Percentiles rank a stretch among this genome's conserved stretches.
Conservation (phyloP, 2,888 invertebrate species). For the Tetranychus piercei region DNA sequence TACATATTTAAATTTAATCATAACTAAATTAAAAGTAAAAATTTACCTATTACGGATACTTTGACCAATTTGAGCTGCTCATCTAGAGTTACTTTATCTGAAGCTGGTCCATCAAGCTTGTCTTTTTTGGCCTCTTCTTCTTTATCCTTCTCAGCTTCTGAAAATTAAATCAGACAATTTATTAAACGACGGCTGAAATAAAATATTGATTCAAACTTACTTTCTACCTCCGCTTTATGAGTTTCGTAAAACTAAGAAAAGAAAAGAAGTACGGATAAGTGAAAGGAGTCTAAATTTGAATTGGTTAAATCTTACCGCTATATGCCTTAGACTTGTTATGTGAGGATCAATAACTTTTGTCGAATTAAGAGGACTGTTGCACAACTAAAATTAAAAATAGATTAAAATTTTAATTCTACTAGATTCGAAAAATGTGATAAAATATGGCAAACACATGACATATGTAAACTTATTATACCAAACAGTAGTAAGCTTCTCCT, state of each 20-base stretch:
- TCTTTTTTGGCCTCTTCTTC: background rate
- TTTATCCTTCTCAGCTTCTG: background rate
- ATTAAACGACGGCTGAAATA: background rate
- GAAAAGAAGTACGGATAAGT: background rate
- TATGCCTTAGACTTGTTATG: background rate
- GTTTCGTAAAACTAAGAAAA: background rate
- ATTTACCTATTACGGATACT: background rate
- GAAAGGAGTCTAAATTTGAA: background rate
- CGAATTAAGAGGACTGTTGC: background rate
- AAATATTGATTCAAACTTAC: background rate
- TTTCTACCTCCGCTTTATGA: background rate
- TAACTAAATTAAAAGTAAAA: too few relatives aligned
- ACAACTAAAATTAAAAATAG: background rate
- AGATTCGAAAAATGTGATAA: background rate
- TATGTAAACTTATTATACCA: slow-evolving; percentile 33
- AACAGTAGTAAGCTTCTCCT: slow-evolving; percentile 26
- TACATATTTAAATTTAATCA: too few relatives aligned
- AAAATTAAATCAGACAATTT: background rate
- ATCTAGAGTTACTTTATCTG: background rate
- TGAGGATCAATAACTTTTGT: background rate
- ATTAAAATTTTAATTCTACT: background rate
- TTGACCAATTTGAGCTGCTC: background rate
- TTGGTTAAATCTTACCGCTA: background rate
- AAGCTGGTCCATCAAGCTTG: background rate
- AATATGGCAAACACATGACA: background rate